Percentiles rank a stretch among this genome's conserved stretches.
Evolutionary conservation across 2,113 vertebrate genomes (phyloP).

Genomic region (Sprattus sprattus): DNA sequence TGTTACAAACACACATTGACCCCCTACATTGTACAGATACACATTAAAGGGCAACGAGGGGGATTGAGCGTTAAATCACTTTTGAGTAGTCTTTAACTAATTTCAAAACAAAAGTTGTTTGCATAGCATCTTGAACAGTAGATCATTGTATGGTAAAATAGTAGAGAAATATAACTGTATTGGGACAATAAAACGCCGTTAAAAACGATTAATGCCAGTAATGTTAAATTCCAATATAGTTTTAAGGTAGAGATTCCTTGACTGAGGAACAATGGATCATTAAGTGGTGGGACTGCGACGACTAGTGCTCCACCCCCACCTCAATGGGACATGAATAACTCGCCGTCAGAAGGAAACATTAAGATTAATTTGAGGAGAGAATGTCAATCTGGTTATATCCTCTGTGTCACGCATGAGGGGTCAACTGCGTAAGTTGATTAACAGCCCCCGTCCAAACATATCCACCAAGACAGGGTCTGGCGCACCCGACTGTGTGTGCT

Average conservation of each 20-base stretch:
- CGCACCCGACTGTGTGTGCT: background rate
- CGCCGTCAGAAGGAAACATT: slow-evolving; percentile 43
- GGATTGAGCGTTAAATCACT: slow-evolving; percentile 2
- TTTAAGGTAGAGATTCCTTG: slow-evolving; percentile 55
- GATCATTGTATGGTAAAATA: background rate
- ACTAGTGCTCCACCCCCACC: slow-evolving; percentile 64
- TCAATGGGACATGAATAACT: slow-evolving; percentile 64
- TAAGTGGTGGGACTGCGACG: slow-evolving; percentile 64
- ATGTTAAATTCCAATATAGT: slow-evolving; percentile 42
- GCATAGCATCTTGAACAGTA: background rate
- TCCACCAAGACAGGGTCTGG: background rate
- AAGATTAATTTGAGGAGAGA: slow-evolving; percentile 13
- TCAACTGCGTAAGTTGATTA: background rate
- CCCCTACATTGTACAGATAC: background rate
- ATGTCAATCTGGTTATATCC: slow-evolving; percentile 14
- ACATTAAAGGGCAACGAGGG: background rate
- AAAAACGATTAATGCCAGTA: background rate
- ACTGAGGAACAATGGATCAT: slow-evolving; percentile 74
- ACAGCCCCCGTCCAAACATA: background rate
- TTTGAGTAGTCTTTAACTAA: background rate
- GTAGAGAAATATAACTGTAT: background rate
- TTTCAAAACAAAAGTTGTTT: slow-evolving; percentile 10
- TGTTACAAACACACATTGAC: background rate
- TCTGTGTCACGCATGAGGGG: slow-evolving; percentile 15
- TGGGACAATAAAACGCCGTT: background rate